Percentiles rank a stretch among this genome's conserved stretches.
Conservation (phyloP, 2,888 invertebrate genomes). For the Julus scanicus region DNA sequence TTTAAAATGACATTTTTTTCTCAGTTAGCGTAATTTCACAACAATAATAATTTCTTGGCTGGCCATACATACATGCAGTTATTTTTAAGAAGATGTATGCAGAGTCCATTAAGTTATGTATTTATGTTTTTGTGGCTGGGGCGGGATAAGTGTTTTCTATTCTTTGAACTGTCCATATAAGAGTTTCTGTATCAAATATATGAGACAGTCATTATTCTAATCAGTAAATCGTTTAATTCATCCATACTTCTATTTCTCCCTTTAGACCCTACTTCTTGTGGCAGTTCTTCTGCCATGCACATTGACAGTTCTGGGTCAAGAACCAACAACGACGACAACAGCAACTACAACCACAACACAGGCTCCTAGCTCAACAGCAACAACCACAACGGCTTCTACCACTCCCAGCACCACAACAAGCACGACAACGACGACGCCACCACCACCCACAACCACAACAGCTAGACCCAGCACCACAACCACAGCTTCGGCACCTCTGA, state of each 20-base stretch:
- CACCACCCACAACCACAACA: neutral
- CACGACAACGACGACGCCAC: neutral
- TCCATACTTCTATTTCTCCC: neutral
- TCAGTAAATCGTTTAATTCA: no score
- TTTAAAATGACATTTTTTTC: no score
- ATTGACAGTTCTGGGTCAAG: conserved; percentile 20
- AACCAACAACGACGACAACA: neutral
- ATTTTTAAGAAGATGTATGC: no score
- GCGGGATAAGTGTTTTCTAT: no score
- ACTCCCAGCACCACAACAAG: neutral
- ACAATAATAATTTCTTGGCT: no score
- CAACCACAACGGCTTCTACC: conserved; percentile 14
- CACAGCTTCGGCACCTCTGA: conserved; percentile 43
- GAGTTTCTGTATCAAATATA: no score
- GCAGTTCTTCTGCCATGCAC: conserved; percentile 37
- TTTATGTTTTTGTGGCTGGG: no score
- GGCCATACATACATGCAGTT: no score
- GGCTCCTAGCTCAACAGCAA: neutral
- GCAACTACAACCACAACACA: neutral
- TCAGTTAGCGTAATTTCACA: no score
- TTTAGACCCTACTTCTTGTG: conserved; percentile 27
- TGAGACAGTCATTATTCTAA: no score
- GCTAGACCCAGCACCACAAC: conserved; percentile 44
- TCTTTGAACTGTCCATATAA: no score
- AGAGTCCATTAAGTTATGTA: no score